Evolutionary conservation across 2,888 invertebrate species (phyloP).

Genomic region (Camptogramma bilineatum): DNA sequence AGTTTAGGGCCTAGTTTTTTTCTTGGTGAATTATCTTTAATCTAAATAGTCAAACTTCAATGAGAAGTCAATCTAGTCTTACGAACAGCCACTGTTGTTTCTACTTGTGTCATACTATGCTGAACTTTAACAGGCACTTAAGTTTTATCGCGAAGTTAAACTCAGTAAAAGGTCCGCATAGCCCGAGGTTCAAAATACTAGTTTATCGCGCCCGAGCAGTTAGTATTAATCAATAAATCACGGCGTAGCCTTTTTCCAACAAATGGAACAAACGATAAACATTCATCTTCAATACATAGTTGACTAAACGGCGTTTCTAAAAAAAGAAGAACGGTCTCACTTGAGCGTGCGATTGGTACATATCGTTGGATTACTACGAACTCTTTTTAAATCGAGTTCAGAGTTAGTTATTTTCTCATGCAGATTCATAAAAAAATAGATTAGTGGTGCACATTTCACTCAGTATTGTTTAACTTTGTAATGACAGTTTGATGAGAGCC

Average conservation of each 20-base stretch:
- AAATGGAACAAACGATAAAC: conserved; percentile 67
- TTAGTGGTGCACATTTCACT: too few species aligned
- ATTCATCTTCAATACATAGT: conserved; percentile 72
- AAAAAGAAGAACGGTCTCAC: conserved; percentile 64
- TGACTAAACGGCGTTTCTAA: conserved; percentile 68
- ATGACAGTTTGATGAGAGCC: too few species aligned
- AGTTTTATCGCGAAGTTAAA: conserved; percentile 47
- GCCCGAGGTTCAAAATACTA: conserved; percentile 34
- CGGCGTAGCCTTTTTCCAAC: conserved; percentile 54
- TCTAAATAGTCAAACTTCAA: too few species aligned
- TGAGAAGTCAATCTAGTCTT: neutral
- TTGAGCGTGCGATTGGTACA: conserved; percentile 63
- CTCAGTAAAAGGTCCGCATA: conserved; percentile 36
- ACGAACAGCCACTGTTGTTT: neutral
- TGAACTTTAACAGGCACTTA: conserved; percentile 38
- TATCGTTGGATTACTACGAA: conserved; percentile 42
- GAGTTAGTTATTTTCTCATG: neutral
- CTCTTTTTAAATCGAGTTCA: conserved; percentile 27
- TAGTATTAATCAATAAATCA: conserved; percentile 59
- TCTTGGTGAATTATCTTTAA: too few species aligned
- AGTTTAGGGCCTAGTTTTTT: too few species aligned
- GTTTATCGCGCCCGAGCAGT: conserved; percentile 35
- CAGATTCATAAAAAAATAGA: too few species aligned
- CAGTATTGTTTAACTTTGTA: too few species aligned
- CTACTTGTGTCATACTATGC: conserved; percentile 8